Conservation (phyloP, 2,888 invertebrate species). For the Mechanitis messenoides region DNA sequence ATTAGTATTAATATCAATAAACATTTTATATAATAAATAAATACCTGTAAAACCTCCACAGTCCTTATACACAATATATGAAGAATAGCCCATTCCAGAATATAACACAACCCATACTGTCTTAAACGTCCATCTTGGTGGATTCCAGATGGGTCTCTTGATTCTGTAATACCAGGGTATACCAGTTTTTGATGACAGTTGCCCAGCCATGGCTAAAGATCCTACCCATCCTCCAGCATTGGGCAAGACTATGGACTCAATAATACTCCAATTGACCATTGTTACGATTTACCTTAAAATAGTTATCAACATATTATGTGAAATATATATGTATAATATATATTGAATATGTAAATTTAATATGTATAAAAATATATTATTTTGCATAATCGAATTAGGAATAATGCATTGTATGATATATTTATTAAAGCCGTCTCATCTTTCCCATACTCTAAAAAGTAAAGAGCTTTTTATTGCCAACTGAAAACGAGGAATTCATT, state of each 20-base stretch:
- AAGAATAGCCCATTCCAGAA: slow-evolving; percentile 88
- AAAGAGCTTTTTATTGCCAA: too few relatives aligned
- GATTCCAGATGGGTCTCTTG: slow-evolving; percentile 85
- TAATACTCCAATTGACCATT: slow-evolving; percentile 44
- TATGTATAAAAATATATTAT: too few relatives aligned
- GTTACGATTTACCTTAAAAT: slow-evolving; percentile 13
- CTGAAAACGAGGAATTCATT: too few relatives aligned
- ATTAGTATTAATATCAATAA: not conserved
- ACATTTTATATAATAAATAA: not conserved
- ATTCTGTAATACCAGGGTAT: slow-evolving; percentile 82
- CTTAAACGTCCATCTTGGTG: slow-evolving; percentile 87
- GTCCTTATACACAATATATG: slow-evolving; percentile 83
- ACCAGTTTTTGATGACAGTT: slow-evolving; percentile 65
- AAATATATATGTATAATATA: too few relatives aligned
- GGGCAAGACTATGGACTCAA: slow-evolving; percentile 78
- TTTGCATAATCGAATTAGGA: too few relatives aligned
- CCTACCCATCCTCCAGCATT: slow-evolving; percentile 85
- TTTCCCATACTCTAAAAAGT: too few relatives aligned
- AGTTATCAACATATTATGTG: too few relatives aligned
- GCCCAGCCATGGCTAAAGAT: slow-evolving; percentile 76
- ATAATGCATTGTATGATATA: too few relatives aligned
- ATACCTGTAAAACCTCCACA: slow-evolving; percentile 49
- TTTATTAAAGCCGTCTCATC: too few relatives aligned
- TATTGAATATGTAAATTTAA: too few relatives aligned
- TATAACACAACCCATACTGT: slow-evolving; percentile 89